Conservation (phyloP, 2,797 vertebrate genomes). For the Naso thynnoides region DNA sequence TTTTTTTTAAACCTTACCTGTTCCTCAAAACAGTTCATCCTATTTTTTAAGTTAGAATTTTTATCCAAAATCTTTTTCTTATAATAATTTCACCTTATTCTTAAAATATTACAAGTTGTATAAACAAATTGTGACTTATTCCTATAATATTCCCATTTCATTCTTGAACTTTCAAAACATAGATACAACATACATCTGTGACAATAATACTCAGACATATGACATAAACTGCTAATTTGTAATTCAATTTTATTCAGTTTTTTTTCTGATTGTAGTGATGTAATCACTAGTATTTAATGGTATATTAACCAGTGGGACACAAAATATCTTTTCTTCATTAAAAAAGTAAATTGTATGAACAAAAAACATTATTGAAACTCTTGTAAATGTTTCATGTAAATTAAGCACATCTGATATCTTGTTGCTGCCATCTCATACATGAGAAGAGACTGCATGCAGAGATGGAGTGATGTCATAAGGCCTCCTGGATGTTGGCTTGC, state of each 20-base stretch:
- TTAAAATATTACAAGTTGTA: background rate
- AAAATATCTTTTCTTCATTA: background rate
- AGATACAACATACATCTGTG: background rate
- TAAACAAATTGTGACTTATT: background rate
- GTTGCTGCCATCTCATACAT: background rate
- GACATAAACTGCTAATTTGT: background rate
- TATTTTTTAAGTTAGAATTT: background rate
- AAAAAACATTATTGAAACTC: background rate
- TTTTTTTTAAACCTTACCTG: background rate
- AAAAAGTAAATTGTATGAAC: background rate
- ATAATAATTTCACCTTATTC: background rate
- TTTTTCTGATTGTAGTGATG: no score
- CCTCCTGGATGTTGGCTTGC: slow-evolving; percentile 50
- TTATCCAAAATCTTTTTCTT: background rate
- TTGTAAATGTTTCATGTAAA: background rate
- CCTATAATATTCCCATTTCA: background rate
- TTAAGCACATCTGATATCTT: background rate
- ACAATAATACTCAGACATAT: background rate
- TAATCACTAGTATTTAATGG: no score
- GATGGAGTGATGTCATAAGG: slow-evolving; percentile 31
- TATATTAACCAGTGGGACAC: no score
- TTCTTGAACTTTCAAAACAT: background rate
- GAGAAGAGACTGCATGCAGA: slow-evolving; percentile 7
- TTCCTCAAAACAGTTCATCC: background rate
- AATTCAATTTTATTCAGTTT: background rate